Evolutionary conservation across 2,888 invertebrate species (phyloP).

Genomic region (Disparrhopalites patrizii): DNA sequence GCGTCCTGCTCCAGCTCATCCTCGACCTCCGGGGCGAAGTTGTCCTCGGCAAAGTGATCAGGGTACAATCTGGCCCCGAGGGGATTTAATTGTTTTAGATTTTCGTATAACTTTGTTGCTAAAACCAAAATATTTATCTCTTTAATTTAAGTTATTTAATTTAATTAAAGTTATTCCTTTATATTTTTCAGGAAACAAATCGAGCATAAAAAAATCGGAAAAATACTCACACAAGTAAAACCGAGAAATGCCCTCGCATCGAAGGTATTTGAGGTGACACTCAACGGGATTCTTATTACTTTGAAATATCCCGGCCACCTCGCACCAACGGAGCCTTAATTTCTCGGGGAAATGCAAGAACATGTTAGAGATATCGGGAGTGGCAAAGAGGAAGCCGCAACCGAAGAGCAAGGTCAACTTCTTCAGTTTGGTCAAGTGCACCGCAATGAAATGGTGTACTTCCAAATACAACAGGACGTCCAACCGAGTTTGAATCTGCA

Average conservation of each 20-base stretch:
- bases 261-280: neutral
- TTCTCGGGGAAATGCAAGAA: neutral
- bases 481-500: neutral
- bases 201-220: neutral
- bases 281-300: neutral
- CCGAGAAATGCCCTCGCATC: neutral
- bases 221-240: neutral
- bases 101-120: neutral
- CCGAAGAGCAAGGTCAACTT: neutral
- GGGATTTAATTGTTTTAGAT: neutral
- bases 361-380: neutral
- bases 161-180: neutral
- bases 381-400: neutral
- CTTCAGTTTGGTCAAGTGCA: neutral
- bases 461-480: slow-evolving; percentile 7
- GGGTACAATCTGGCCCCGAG: neutral
- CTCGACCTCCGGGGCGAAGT: neutral
- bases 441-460: slow-evolving; percentile 6
- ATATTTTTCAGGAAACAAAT: neutral
- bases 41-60: neutral
- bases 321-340: neutral
- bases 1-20: too few species aligned
- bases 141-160: neutral
- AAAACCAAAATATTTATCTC: too few species aligned
- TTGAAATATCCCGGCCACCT: neutral